Base-by-base conservation (phyloP, 2,888 invertebrate genomes). In the Helleia helle region DNA sequence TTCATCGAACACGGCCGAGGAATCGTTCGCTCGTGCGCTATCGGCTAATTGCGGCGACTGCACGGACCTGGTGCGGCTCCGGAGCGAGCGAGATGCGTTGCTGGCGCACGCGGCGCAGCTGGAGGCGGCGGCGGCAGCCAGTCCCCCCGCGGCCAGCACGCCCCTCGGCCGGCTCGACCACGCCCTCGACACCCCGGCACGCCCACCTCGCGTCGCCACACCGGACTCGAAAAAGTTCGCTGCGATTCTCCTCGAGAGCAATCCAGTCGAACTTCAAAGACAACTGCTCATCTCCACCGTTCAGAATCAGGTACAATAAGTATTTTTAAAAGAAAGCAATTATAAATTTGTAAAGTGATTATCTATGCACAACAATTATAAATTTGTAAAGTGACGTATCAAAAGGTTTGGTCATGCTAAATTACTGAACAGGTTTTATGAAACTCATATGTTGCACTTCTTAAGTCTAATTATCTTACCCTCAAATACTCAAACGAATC, bases 271-370 rank as follows among this genome's bases (percentile, higher is more conserved):
- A 81, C 87, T 95, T 63, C 93, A 93, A 75, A 89, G 93, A 57
- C 94, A 94, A 80, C 86, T 95, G 51, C 89, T 95, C 52, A 91
- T 90, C 22, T 88, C 91, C 58, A 92, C 93, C 66, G 92, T 93
- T 65, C 91, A 93, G 71, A 94, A 94, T 86, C 93, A 95, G 91
- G 94, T 93, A 61, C 63, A 55, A n/a, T n/a, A n/a, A n/a, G n/a
- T n/a, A n/a, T n/a, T n/a, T n/a, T n/a, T n/a, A n/a, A n/a, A n/a
- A n/a, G n/a, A n/a, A n/a, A n/a, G n/a, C n/a, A n/a, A n/a, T n/a
- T n/a, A n/a, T n/a, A n/a, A n/a, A n/a, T n/a, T n/a, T n/a, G n/a
- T n/a, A n/a, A n/a, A n/a, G n/a, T n/a, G n/a, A n/a, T n/a, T n/a
- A n/a, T n/a, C n/a, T n/a, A n/a, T n/a, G n/a, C n/a, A n/a, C n/a